Percentiles rank a stretch among this genome's conserved stretches.
Conservation (phyloP, 2,888 invertebrate species). For the Furcula furcula region DNA sequence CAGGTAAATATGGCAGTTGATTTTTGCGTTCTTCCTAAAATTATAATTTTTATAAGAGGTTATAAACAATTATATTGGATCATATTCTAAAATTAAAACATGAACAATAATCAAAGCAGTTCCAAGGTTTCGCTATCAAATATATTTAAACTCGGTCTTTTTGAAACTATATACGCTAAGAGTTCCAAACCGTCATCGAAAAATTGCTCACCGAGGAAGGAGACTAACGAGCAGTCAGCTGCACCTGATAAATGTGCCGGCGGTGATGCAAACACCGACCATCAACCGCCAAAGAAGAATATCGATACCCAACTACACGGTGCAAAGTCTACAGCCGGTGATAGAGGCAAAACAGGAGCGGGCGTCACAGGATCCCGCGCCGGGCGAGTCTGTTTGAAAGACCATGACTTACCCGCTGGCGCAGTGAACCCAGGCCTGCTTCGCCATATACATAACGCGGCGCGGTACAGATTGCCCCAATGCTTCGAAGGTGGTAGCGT, state of each 20-base stretch:
- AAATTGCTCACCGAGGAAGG: slow-evolving; percentile 39
- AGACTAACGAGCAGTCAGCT: slow-evolving; percentile 5
- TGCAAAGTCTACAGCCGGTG: slow-evolving; percentile 39
- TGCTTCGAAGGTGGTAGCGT: slow-evolving; percentile 72
- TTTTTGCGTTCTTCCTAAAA: neutral
- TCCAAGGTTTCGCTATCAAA: slow-evolving; percentile 43
- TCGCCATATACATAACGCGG: slow-evolving; percentile 68
- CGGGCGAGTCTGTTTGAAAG: slow-evolving; percentile 37
- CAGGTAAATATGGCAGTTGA: slow-evolving; percentile 1
- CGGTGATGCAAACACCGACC: slow-evolving; percentile 46
- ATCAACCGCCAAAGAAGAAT: slow-evolving; percentile 32
- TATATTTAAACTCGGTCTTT: slow-evolving; percentile 50
- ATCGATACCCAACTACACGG: slow-evolving; percentile 16
- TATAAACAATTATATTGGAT: too few species aligned
- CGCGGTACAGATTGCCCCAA: slow-evolving; percentile 67
- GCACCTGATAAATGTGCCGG: slow-evolving; percentile 21
- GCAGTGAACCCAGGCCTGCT: slow-evolving; percentile 64
- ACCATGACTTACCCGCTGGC: slow-evolving; percentile 48
- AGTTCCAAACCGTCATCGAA: slow-evolving; percentile 19
- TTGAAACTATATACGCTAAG: slow-evolving; percentile 61
- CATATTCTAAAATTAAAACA: slow-evolving; percentile 6
- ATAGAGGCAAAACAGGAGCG: slow-evolving; percentile 72
- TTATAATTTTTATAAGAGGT: too few species aligned
- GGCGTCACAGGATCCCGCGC: slow-evolving; percentile 70
- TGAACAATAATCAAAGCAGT: slow-evolving; percentile 18